Evolutionary conservation across 2,797 vertebrate species (phyloP).

Genomic region (Falco novaeseelandiae): DNA sequence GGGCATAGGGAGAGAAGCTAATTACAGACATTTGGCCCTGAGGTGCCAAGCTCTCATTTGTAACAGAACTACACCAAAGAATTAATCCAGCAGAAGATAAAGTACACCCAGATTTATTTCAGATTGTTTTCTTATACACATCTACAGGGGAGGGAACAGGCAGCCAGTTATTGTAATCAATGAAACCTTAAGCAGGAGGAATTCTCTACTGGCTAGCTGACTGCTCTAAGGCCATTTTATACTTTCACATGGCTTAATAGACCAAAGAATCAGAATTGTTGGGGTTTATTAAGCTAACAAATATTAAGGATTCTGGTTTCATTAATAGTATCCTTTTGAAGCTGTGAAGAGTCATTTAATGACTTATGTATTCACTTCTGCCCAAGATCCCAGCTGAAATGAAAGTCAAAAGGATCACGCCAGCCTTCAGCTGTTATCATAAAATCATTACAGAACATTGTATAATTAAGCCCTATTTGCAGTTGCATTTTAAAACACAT

Average conservation of each 20-base stretch:
- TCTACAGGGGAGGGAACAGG: not conserved
- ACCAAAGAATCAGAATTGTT: not conserved
- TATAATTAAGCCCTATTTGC: not conserved
- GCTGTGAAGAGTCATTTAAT: not conserved
- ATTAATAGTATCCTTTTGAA: constrained; percentile 24
- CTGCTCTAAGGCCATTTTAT: not conserved
- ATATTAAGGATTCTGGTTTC: not conserved
- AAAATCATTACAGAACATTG: not conserved
- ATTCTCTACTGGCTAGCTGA: not conserved
- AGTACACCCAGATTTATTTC: not conserved
- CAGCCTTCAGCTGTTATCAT: not conserved
- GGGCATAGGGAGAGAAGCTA: not conserved
- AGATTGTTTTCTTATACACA: not conserved
- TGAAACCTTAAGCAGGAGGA: not conserved
- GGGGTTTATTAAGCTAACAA: not conserved
- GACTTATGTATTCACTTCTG: not conserved
- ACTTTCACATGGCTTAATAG: not conserved
- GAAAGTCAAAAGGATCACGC: not conserved
- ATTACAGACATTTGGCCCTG: not conserved
- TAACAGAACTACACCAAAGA: not conserved
- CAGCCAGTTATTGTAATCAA: not conserved
- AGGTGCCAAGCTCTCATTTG: not conserved
- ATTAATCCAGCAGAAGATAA: not conserved
- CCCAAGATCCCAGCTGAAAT: constrained; percentile 23
- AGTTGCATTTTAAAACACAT: constrained; percentile 24